Evolutionary conservation across 1,140 invertebrate species (phyloP), one percentile per base, ranked within the genome.

Genomic region (Lordiphosa stackelbergi): DNA sequence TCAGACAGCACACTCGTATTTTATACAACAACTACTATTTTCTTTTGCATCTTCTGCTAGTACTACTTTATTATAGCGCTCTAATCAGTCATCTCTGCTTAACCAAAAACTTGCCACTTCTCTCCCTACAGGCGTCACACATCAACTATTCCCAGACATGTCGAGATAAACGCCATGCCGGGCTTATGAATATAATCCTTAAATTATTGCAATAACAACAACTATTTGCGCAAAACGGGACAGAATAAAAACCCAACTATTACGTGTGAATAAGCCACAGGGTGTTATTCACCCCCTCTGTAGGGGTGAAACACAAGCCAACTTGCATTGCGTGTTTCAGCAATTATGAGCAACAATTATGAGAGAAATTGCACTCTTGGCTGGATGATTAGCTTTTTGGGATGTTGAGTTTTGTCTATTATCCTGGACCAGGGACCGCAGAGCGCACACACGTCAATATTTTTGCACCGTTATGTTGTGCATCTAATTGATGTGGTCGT

Each of bases 161-260:
- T 63, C 56, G 38, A 72, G 75, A 81, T 81, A 72, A 83, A 69
- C 65, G 63, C 57, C 55, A 45, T 51, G 43, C 57, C 61, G 46
- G 71, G 73, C 77, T 81, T 81, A 83, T 75, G 77, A 81, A 83
- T 81, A 75, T 81, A 81, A 81, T 81, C 75, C 77, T 61, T 68
- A 83, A 81, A 81, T 81, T 81, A 83, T 83, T 69, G 68, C 75
- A 79, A 68, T 58, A 79, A 74, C 75, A 79, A 55, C 58, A 63
- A 62, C 40, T 9, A 60, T 64, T 41, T 47, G 54, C 58, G 42
- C 60, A 79, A 69, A 69, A 59, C 46, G 56, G 45, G 51, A 62
- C 64, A 69, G 59, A 69, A 69, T 69, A 65, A 66, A 72, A 62
- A 47, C 66, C 37, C 53, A 83, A 83, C 75, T 68, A 66, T 79